These are phyloP conservation scores for Drosophila aldrichi DNA, from an alignment of 2,888 invertebrate genomes.

Conservation along the genomic window DNA sequence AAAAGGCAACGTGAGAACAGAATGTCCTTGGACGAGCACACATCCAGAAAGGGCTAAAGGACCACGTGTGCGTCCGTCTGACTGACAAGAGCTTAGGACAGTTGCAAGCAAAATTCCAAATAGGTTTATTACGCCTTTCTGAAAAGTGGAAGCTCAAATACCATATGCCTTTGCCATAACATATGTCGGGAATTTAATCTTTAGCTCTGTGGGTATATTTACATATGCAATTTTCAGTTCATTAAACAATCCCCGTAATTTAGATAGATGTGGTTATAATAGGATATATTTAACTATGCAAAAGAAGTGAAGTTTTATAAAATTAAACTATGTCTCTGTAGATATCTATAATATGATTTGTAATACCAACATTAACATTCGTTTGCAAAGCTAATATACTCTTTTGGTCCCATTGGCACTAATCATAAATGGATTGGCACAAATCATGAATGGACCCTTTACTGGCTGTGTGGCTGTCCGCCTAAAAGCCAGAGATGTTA, in stretches of 20 bases:
- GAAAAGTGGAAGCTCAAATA: not conserved
- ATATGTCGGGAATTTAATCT: not conserved
- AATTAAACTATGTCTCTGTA: no score
- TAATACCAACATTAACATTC: no score
- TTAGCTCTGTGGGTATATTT: not conserved
- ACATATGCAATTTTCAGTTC: not conserved
- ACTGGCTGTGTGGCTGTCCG: no score
- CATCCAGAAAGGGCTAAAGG: slow-evolving; percentile 1
- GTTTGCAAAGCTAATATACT: no score
- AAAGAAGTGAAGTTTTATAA: no score
- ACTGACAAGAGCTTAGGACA: slow-evolving; percentile 31
- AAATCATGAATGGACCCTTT: no score
- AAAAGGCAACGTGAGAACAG: slow-evolving; percentile 37
- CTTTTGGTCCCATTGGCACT: no score
- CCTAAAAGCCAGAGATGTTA: no score
- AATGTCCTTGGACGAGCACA: slow-evolving; percentile 20
- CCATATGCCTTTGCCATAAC: not conserved
- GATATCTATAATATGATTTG: no score
- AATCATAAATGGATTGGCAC: no score
- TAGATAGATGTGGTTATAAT: not conserved
- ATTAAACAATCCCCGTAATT: not conserved
- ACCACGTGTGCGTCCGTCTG: slow-evolving; percentile 10
- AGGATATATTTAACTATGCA: not conserved
- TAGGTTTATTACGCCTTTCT: slow-evolving; percentile 3
- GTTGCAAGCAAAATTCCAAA: slow-evolving; percentile 10